Base-by-base conservation (phyloP, 2,797 vertebrate genomes). In the Enteromius unitaeniatus region DNA sequence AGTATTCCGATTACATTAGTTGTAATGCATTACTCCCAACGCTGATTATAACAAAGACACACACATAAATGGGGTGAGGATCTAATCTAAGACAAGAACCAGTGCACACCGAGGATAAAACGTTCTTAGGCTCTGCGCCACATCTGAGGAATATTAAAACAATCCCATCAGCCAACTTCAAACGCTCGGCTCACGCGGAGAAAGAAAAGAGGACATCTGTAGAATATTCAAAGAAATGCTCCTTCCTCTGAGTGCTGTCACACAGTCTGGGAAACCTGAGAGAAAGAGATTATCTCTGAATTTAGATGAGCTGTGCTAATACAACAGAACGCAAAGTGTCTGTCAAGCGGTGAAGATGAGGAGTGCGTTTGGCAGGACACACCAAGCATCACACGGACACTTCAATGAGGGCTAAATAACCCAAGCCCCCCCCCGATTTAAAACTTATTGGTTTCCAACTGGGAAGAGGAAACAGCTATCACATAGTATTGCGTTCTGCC, bases 141-240 rank as follows among this genome's bases (percentile, higher is more conserved):
- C 90, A 94, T 93, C 92, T 89, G 90, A 93, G 89, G 89, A 89
- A 88, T 90, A 91, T 89, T 86, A 90, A 88, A 92, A 93, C 90
- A 90, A 91, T 92, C 91, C 92, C 92, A 88, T 91, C 91, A 87
- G 88, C 87, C 73, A 75, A 92, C 92, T 92, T 94, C 91, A 94
- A 94, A 94, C 88, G 82, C 83, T 62, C 84, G 6, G 7, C 77
- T 49, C 68, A 82, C 89, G 40, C 6, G 85, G 88, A 88, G 89
- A 87, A 88, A 89, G 90, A 92, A 93, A 93, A 88, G 89, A 90
- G 88, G 89, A 91, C 91, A 90, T 84, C 79, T 67, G 85, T 91
- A 88, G 89, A 92, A 92, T 91, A 93, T 92, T 93, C 89, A 92
- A 87, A 88, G 84, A 88, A 90, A 55, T 82, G 82, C 87, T 86